Evolutionary conservation across 2,113 vertebrate species (phyloP).

Genomic region (Rhinoderma darwinii): DNA sequence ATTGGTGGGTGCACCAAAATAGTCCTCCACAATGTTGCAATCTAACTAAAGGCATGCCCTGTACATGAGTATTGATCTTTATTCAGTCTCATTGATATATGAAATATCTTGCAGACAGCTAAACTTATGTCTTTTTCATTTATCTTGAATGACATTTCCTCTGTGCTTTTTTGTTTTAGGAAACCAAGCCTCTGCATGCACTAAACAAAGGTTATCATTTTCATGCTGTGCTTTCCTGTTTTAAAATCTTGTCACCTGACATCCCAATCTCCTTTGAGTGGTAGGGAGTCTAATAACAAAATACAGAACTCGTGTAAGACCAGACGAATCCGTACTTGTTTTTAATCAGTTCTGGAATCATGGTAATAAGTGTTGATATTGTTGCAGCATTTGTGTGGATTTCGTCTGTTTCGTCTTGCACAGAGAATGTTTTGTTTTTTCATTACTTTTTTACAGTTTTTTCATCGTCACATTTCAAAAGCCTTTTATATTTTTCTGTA

Average conservation of each 20-base stretch:
- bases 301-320: slow-evolving; percentile 14
- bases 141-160: slow-evolving; percentile 42
- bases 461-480: background rate
- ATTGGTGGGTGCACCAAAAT: too few relatives aligned
- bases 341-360: slow-evolving; percentile 54
- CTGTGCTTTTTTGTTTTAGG: slow-evolving; percentile 24
- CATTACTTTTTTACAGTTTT: background rate
- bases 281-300: slow-evolving; percentile 55
- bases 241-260: slow-evolving; percentile 56
- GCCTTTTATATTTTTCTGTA: too few relatives aligned
- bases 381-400: slow-evolving; percentile 30
- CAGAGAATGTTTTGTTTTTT: background rate
- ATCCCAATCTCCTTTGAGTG: slow-evolving; percentile 54
- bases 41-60: too few relatives aligned
- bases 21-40: too few relatives aligned
- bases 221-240: slow-evolving; percentile 55
- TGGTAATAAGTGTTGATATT: slow-evolving; percentile 57
- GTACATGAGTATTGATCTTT: background rate
- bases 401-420: slow-evolving; percentile 24
- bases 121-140: background rate
- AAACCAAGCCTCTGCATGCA: slow-evolving; percentile 57
- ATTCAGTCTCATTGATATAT: background rate
- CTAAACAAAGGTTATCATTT: slow-evolving; percentile 59
- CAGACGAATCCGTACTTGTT: slow-evolving; percentile 57
- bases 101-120: background rate